Evolutionary conservation across 2,888 invertebrate genomes (phyloP).

Genomic region (Drosophila tanythrix): DNA sequence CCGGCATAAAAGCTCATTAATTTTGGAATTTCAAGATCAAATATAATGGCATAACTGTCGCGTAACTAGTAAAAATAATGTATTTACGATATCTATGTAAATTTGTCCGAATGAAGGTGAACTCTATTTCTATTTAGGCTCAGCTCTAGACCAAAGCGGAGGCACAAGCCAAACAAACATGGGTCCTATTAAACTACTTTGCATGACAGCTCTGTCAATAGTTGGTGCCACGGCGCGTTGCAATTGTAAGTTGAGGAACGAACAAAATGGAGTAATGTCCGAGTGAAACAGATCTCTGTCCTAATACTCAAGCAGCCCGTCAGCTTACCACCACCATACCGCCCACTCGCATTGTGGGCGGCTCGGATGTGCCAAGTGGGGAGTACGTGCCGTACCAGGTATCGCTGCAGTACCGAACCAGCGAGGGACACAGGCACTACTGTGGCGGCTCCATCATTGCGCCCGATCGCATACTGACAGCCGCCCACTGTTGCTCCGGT

Average conservation of each 20-base stretch:
- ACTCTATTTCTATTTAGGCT: constrained; percentile 32
- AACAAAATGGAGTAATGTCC: too few relatives aligned
- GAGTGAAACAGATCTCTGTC: neutral
- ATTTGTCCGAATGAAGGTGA: constrained; percentile 47
- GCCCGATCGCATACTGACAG: constrained; percentile 79
- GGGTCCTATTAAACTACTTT: constrained; percentile 40
- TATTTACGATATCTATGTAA: constrained; percentile 63
- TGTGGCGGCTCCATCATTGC: constrained; percentile 84
- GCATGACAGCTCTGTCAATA: constrained; percentile 24
- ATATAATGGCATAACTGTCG: constrained; percentile 67
- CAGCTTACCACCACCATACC: constrained; percentile 39
- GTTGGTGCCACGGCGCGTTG: constrained; percentile 24
- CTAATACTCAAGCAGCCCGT: constrained; percentile 34
- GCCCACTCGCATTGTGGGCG: constrained; percentile 78
- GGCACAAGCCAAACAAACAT: constrained; percentile 49
- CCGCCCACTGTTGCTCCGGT: constrained; percentile 83
- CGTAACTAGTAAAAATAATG: constrained; percentile 5
- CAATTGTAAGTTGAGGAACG: constrained; percentile 51
- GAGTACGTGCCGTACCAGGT: constrained; percentile 83
- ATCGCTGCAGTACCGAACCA: constrained; percentile 77
- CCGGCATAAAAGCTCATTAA: constrained; percentile 58
- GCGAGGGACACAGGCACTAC: constrained; percentile 71
- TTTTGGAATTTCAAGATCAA: constrained; percentile 72
- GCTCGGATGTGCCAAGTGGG: constrained; percentile 67
- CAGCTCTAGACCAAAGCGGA: constrained; percentile 7